Conservation (phyloP, 2,797 vertebrate species). For the Varecia variegata region DNA sequence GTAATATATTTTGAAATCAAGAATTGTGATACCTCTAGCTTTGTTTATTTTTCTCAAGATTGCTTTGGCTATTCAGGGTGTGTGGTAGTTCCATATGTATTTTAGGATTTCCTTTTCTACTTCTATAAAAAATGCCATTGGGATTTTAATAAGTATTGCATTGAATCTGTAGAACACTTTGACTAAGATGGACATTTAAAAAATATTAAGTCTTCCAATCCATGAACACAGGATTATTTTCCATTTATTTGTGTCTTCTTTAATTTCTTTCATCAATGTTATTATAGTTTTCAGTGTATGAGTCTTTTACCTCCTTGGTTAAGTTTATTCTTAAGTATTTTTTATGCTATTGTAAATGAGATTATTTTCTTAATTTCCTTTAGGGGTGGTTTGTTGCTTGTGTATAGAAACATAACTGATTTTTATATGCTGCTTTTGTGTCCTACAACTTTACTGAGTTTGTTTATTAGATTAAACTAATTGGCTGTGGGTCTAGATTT, state of each 20-base stretch:
- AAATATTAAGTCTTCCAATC: background rate
- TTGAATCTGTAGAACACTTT: constrained; percentile 4
- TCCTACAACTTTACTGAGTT: background rate
- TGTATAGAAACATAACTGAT: background rate
- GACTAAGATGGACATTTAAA: background rate
- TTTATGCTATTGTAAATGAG: background rate
- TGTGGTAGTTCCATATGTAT: background rate
- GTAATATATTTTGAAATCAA: constrained; percentile 5
- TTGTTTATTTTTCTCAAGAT: background rate
- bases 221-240: background rate
- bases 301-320: background rate
- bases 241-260: background rate
- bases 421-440: background rate
- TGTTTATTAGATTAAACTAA: constrained; percentile 11
- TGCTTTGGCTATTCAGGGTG: background rate
- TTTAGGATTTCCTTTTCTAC: background rate
- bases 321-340: background rate
- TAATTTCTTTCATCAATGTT: background rate
- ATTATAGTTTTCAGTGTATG: background rate
- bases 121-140: background rate
- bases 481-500: background rate
- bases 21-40: background rate
- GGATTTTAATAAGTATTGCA: background rate
- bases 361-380: constrained; percentile 12
- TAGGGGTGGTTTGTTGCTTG: background rate